phyloP scores from a whole-genome alignment of 1,140 invertebrate genomes.

The Diploscapter pachys region DNA sequence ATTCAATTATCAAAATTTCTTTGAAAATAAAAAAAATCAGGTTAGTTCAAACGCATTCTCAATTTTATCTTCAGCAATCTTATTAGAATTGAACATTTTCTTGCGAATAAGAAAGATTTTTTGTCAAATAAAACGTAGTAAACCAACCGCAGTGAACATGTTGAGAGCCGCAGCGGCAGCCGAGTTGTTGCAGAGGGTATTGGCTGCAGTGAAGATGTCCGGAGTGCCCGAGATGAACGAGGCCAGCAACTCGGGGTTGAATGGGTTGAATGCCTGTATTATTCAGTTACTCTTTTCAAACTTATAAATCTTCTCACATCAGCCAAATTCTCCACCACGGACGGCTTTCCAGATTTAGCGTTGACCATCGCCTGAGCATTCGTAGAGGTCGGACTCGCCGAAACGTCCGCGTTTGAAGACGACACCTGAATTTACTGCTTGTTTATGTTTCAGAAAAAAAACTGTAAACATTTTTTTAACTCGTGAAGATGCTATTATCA shows the following conservation, averaged over 20 bases:
- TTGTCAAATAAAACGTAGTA: too few species aligned
- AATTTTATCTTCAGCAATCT: slow-evolving; percentile 1
- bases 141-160: too few species aligned
- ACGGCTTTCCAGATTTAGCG: too few species aligned
- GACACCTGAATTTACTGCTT: background rate
- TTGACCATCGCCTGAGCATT: too few species aligned
- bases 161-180: background rate
- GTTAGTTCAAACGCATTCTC: background rate
- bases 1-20: too few species aligned
- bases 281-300: background rate
- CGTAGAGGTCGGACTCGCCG: too few species aligned
- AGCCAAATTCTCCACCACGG: background rate
- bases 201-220: slow-evolving; percentile 5
- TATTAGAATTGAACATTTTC: too few species aligned
- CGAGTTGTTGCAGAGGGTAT: background rate
- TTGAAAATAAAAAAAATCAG: background rate
- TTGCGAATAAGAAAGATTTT: too few species aligned
- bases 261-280: background rate
- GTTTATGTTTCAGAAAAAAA: background rate
- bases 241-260: slow-evolving; percentile 14
- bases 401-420: background rate
- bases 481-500: too few species aligned
- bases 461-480: too few species aligned
- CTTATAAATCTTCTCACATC: background rate
- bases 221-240: slow-evolving; percentile 12